Evolutionary conservation across 2,797 vertebrate genomes (phyloP).

Genomic region (Etheostoma perlongum): DNA sequence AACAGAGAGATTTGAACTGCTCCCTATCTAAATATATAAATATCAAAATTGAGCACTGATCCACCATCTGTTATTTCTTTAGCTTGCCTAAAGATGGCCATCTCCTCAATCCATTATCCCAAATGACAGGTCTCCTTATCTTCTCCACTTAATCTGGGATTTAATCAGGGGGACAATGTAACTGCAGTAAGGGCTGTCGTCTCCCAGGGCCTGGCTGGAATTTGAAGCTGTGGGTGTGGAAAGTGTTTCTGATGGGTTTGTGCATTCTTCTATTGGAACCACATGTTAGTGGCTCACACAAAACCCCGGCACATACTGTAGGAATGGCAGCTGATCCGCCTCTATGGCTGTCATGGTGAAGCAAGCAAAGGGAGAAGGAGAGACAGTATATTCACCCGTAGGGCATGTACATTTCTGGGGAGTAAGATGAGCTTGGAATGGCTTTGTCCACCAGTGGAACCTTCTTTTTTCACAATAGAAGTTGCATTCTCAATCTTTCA

Average conservation of each 20-base stretch:
- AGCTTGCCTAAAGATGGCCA: constrained; percentile 70
- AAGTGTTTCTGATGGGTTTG: constrained; percentile 85
- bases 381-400: constrained; percentile 64
- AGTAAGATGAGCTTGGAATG: constrained; percentile 63
- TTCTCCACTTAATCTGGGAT: constrained; percentile 84
- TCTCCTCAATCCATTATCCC: constrained; percentile 72
- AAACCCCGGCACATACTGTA: constrained; percentile 73
- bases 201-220: constrained; percentile 84
- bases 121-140: constrained; percentile 80
- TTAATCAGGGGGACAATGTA: constrained; percentile 80
- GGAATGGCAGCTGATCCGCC: constrained; percentile 78
- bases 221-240: constrained; percentile 86
- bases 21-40: constrained; percentile 51
- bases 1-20: constrained; percentile 36
- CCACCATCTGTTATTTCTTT: constrained; percentile 64
- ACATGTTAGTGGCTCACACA: constrained; percentile 82
- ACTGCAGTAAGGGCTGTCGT: constrained; percentile 77
- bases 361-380: constrained; percentile 61
- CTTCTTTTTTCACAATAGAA: constrained; percentile 47
- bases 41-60: constrained; percentile 49
- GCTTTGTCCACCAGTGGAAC: constrained; percentile 56
- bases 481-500: constrained; percentile 63
- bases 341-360: constrained; percentile 67
- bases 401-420: constrained; percentile 63
- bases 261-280: constrained; percentile 85